Base-by-base conservation (phyloP, 2,113 vertebrate species). In the Neomonachus schauinslandi region DNA sequence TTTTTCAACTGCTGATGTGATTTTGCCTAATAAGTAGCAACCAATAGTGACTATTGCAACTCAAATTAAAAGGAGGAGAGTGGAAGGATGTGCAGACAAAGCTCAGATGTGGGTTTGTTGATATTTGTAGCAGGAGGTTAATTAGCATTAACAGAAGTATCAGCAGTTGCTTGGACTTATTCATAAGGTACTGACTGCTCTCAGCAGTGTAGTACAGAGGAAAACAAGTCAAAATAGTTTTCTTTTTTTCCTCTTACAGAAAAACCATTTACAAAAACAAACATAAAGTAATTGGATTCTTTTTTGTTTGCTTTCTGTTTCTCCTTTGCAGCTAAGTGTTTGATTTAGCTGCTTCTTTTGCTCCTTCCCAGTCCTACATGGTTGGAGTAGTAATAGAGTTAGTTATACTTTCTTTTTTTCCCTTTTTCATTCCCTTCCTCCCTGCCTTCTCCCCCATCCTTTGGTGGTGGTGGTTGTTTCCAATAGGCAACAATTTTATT, bases 201-300 rank as follows among this genome's bases (percentile, higher is more conserved):
- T 89, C 96, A 98, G 95, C 49, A 88, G 96, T 97, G 80, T 2
- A 93, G 76, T 86, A 89, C 33, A 96, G 65, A 97, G 53, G 46
- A 59, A 98, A 99, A 98, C n/a, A 98, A 98, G 86, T 96, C 97
- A 24, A 98, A 98, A 91, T 95, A 96, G 42, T 36, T 97, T 95
- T 42, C n/a, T 42, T 53, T 93, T 98, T 96, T 83, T 61, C 72
- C 84, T 96, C 90, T 98, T 95, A 92, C 79, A 98, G 95, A 98
- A 98, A 98, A 98, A 94, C 19, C 87, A 98, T 98, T 99, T 98
- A 98, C 91, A 88, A 98, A 98, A 98, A 98, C 98, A 99, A 98
- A 98, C 97, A 98, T 80, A 98, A 98, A 98, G 98, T 98, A 98
- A 98, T 98, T 98, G 96, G 96, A 98, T 98, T 97, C 7, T 89